phyloP scores from a whole-genome alignment of 2,797 vertebrate genomes.

The Tauraco hartlaubi region DNA sequence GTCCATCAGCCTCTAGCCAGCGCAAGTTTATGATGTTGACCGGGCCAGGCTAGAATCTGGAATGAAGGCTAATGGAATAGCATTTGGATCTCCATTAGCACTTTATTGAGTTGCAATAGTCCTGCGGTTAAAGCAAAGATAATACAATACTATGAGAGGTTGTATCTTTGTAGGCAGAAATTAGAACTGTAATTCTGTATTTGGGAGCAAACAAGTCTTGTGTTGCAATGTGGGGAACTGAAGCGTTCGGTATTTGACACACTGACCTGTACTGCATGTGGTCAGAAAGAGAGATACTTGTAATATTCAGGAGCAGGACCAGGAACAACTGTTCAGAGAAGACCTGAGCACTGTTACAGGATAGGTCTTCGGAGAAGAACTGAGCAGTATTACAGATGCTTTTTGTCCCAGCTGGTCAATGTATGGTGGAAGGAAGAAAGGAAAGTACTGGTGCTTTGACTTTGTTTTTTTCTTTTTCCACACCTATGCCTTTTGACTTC shows the following conservation, averaged over 20 bases:
- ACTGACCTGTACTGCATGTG: background rate
- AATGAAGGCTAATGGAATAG: background rate
- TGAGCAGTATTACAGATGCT: rapidly evolving
- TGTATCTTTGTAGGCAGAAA: background rate
- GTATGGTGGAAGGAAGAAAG: background rate
- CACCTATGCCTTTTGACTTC: background rate
- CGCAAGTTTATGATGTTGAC: background rate
- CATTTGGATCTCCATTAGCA: background rate
- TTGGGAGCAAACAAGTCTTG: background rate
- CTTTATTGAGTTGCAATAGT: conserved; percentile 1
- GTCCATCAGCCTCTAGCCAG: background rate
- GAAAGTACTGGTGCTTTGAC: background rate
- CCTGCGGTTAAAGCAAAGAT: rapidly evolving
- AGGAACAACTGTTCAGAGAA: background rate
- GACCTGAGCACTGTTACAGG: background rate
- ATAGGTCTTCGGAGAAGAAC: background rate
- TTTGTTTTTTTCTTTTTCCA: background rate
- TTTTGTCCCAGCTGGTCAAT: background rate
- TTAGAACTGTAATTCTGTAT: background rate
- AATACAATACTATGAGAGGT: background rate
- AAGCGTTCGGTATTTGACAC: background rate
- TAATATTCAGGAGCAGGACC: background rate
- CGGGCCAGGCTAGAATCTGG: background rate
- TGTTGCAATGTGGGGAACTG: background rate
- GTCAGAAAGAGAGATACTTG: background rate